Evolutionary conservation across 2,113 vertebrate species (phyloP), one percentile per base, ranked within the genome.

Genomic region (Lamprotornis superbus): DNA sequence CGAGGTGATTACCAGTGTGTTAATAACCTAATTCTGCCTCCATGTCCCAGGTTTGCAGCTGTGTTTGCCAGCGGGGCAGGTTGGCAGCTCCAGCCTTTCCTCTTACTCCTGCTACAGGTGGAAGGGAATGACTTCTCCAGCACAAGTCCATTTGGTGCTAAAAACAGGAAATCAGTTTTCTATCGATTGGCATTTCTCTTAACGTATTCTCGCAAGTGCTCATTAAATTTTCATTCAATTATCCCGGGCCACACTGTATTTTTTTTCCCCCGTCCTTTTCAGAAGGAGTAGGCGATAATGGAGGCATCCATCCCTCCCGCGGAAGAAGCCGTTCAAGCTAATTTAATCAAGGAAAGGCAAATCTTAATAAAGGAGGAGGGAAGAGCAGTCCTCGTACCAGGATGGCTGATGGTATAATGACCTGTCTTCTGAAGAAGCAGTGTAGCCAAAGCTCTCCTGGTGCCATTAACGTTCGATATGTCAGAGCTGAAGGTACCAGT

Each of bases 181-280:
- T 56, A 96, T 96, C 60, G 95, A 96, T 91, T 37, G 81, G 50
- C 40, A 15, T 90, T 94, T 92, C 94, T 94, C 86, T 92, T 81
- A 88, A 86, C 47, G 56, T 65, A 21, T 96, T 97, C 96, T 96
- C 84, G 50, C 94, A 96, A 97, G 93, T 81, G 89, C 96, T 96
- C 94, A 96, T 96, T 97, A 96, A 97, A 95, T 90, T 95, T 97
- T 97, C 95, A 96, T 96, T 94, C 87, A 76, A 96, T 96, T 95
- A 96, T 89, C 67, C 87, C 2, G 0, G 44, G 81, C 89, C 30
- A 5, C 1, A 4, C 10, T 69, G 83, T 76, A 24, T 77, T 40
- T 44, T 19, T 37, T 19, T 5, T 6, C 31, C 19, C 12, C 24
- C 31, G 13, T 56, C 64, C 83, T 91, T 92, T 85, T 73, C 83